Base-by-base conservation (phyloP, 2,888 invertebrate genomes). In the Monoplex corrugatus region DNA sequence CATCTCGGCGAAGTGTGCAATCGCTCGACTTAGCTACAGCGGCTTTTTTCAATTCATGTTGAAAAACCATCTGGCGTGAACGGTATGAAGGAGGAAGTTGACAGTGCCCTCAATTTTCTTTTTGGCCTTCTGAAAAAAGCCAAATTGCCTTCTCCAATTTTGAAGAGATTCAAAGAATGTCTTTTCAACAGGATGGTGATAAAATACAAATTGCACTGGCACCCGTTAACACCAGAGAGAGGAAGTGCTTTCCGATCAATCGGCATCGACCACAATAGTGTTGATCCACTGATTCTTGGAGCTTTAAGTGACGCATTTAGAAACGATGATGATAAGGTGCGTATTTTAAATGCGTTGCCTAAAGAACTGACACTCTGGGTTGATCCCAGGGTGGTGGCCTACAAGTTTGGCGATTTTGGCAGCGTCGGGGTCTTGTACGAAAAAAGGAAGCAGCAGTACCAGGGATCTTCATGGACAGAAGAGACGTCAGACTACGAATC, bases 351-450 rank as follows among this genome's bases (percentile, higher is more conserved):
- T 80, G 87, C 90, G 96, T 97, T 97, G 91, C 98, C 98, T 44
- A 97, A 97, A 93, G 98, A 98, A 96, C 96, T 98, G 32, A 98
- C 98, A 50, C 97, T 98, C 96, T 98, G 98, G 98, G 97, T 98
- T 91, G 98, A 98, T 95, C 98, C 98, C 2, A 96, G 96, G 92
- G 97, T 98, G 96, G 98, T 98, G 16, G 97, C 97, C 23, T 97
- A 97, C 95, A 96, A 97, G 93, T 97, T 97, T 93, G 97, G 97
- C 43, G 97, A 97, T 94, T 97, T 97, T 93, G 97, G 97, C 43
- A 97, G 97, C 92, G 97, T 97, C 91, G 97, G 97, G 91, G 97
- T 97, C 0, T 95, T 97, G 16, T 89, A 86, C n/a, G n/a, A n/a
- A n/a, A 38, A 84, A n/a, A 38, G 80, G n/a, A n/a, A n/a, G n/a